Percentiles rank a stretch among this genome's conserved stretches.
These are phyloP conservation scores for Brachystomella parvula DNA, from an alignment of 1,140 invertebrate genomes.

Conservation along the genomic window DNA sequence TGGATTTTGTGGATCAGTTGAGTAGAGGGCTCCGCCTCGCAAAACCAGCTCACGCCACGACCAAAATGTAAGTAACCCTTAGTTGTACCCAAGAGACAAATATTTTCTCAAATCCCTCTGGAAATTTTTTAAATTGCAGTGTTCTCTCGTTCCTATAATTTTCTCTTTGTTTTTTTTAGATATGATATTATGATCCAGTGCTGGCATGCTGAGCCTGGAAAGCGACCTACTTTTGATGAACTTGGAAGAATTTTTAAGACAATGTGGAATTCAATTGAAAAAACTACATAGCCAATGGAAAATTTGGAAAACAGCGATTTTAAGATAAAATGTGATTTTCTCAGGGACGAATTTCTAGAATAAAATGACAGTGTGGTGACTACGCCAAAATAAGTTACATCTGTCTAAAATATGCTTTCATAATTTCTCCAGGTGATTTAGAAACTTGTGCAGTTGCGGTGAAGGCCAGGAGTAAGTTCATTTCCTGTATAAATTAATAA, in stretches of 20 bases:
- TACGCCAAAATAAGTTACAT: no score
- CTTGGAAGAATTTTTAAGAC: background rate
- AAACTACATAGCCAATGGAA: no score
- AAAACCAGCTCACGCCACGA: constrained; percentile 61
- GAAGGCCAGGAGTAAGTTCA: no score
- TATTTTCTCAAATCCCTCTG: constrained; percentile 17
- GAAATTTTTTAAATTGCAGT: background rate
- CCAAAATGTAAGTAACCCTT: constrained; percentile 64
- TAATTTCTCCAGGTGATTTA: no score
- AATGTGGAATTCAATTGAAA: background rate
- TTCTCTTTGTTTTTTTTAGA: constrained; percentile 30
- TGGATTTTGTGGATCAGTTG: constrained; percentile 46
- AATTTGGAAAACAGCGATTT: no score
- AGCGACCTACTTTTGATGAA: constrained; percentile 47
- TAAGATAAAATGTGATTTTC: no score
- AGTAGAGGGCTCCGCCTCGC: constrained; percentile 47
- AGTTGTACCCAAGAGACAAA: no score
- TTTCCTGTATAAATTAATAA: no score
- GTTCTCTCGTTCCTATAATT: background rate
- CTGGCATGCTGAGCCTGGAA: constrained; percentile 48
- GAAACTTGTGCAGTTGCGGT: no score
- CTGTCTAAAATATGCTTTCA: no score
- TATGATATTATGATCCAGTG: constrained; percentile 51
- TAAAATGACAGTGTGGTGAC: no score
- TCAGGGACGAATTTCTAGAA: no score